phyloP scores from a whole-genome alignment of 2,888 invertebrate genomes.

The Eupithecia inturbata region DNA sequence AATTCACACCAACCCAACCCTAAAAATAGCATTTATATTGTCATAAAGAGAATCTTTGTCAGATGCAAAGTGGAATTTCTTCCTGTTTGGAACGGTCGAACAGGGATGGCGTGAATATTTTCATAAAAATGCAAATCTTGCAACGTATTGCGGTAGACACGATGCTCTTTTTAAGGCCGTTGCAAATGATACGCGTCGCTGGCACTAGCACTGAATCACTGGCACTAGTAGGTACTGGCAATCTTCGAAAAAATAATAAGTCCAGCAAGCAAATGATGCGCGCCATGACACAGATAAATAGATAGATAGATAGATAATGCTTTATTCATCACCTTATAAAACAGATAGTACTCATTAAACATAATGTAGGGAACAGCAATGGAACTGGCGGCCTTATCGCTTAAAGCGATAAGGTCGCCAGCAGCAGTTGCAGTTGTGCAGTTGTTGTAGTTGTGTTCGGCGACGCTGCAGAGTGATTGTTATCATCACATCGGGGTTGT shows the following conservation, averaged over 20 bases:
- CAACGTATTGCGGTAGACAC: constrained; percentile 56
- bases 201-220: constrained; percentile 1
- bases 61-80: constrained; percentile 47
- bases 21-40: constrained; percentile 49
- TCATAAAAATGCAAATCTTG: constrained; percentile 69
- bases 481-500: not conserved
- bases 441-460: not conserved
- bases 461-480: not conserved
- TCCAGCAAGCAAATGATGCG: not conserved
- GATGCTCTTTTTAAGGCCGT: constrained; percentile 15
- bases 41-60: constrained; percentile 53
- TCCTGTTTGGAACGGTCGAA: constrained; percentile 51
- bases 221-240: not conserved
- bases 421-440: too few species aligned
- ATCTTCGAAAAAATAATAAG: not conserved
- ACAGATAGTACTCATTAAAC: too few species aligned
- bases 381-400: too few species aligned
- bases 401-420: too few species aligned
- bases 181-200: constrained; percentile 15
- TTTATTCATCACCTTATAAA: too few species aligned
- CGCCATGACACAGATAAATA: not conserved
- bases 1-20: constrained; percentile 16
- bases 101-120: constrained; percentile 56
- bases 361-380: too few species aligned
- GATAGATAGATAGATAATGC: too few species aligned